These are phyloP conservation scores for Nephotettix cincticeps DNA, from an alignment of 1,140 invertebrate species.

Conservation along the genomic window DNA sequence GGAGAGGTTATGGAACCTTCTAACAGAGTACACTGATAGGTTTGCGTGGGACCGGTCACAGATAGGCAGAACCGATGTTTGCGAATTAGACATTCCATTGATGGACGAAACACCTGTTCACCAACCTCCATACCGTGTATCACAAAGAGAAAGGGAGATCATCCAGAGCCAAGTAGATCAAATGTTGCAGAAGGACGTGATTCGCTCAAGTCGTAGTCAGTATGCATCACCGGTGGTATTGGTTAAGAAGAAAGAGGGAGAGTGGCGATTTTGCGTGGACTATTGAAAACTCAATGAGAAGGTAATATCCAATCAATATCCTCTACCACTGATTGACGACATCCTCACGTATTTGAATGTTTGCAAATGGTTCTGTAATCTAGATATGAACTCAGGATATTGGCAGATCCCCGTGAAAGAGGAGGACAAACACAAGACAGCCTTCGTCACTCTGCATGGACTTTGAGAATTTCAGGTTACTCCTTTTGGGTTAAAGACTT, in stretches of 20 bases:
- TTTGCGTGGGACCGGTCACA: neutral
- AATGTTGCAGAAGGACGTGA: constrained; percentile 44
- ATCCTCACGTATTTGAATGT: constrained; percentile 33
- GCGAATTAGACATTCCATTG: neutral
- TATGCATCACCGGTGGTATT: constrained; percentile 53
- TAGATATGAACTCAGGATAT: constrained; percentile 43
- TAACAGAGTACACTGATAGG: neutral
- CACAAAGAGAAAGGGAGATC: neutral
- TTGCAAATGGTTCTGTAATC: constrained; percentile 38
- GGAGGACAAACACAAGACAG: constrained; percentile 22
- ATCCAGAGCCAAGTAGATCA: constrained; percentile 33
- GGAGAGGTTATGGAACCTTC: neutral
- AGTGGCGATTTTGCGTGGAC: constrained; percentile 50
- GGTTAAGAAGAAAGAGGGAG: constrained; percentile 53
- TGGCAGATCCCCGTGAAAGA: constrained; percentile 34
- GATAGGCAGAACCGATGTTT: neutral
- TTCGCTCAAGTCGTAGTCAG: constrained; percentile 46
- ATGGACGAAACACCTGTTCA: neutral
- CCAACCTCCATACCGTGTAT: neutral
- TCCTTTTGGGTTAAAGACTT: constrained; percentile 46
- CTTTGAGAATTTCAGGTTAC: constrained; percentile 42
- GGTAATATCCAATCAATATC: constrained; percentile 41
- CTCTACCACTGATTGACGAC: constrained; percentile 31
- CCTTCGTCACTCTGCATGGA: constrained; percentile 36
- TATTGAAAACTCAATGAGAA: constrained; percentile 48